These are phyloP conservation scores for Phrynosoma platyrhinos DNA, from an alignment of 2,113 vertebrate species.

Conservation along the genomic window DNA sequence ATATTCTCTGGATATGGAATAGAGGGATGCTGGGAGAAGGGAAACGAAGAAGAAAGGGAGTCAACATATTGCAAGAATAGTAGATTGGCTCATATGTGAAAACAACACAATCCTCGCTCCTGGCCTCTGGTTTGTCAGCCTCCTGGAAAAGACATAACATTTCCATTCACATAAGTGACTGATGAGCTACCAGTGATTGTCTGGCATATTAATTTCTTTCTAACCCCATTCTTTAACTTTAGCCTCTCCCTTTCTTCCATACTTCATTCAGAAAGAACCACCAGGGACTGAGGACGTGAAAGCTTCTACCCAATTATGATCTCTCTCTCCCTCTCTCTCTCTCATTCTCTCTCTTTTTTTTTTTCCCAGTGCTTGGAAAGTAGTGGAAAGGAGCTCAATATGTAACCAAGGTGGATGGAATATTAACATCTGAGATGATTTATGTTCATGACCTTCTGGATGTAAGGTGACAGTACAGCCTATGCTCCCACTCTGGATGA, in stretches of 20 bases:
- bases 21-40: background rate
- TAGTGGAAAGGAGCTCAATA: conserved; percentile 34
- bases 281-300: fast-evolving
- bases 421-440: conserved; percentile 59
- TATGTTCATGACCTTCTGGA: conserved; percentile 60
- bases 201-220: background rate
- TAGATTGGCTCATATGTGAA: background rate
- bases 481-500: conserved; percentile 53
- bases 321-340: conserved; percentile 14
- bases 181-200: background rate
- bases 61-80: conserved; percentile 3
- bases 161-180: background rate
- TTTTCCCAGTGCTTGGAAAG: background rate
- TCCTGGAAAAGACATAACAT: conserved; percentile 41
- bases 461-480: conserved; percentile 62
- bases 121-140: fast-evolving
- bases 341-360: conserved; percentile 11
- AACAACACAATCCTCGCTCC: background rate
- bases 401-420: conserved; percentile 34
- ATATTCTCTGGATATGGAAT: background rate
- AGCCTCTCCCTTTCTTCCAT: conserved; percentile 1
- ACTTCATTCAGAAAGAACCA: conserved; percentile 32
- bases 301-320: conserved; percentile 52
- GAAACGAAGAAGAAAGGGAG: background rate
- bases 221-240: conserved; percentile 48